These are phyloP conservation scores for Atta texana DNA, from an alignment of 1,140 invertebrate species.

Conservation along the genomic window DNA sequence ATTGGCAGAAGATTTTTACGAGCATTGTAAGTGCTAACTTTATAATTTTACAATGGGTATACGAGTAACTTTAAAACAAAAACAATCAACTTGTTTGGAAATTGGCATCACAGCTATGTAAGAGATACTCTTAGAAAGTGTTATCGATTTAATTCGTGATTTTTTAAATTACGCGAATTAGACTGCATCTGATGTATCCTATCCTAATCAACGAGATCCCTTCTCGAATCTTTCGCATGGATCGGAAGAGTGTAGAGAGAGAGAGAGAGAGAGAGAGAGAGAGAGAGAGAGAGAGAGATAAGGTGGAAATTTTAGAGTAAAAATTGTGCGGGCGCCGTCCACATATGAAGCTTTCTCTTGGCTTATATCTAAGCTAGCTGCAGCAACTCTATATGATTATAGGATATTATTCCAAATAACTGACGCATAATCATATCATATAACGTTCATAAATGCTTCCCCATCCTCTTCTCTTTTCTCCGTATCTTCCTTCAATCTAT, in stretches of 20 bases:
- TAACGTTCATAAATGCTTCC: conserved; percentile 75
- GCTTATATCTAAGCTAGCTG: conserved; percentile 73
- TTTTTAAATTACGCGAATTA: neutral
- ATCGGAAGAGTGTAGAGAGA: conserved; percentile 39
- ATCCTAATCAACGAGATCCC: conserved; percentile 43
- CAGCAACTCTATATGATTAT: conserved; percentile 73
- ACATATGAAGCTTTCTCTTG: conserved; percentile 79
- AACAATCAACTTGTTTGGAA: conserved; percentile 22
- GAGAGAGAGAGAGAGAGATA: neutral
- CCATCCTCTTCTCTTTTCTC: conserved; percentile 38
- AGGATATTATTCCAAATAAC: conserved; percentile 78
- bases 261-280: no score
- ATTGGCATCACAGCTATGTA: conserved; percentile 14
- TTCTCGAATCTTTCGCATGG: conserved; percentile 70
- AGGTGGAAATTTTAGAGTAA: conserved; percentile 53
- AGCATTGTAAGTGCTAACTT: neutral
- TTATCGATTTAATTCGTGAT: conserved; percentile 21
- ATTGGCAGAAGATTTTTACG: neutral
- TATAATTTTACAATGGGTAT: conserved; percentile 40
- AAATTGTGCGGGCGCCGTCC: conserved; percentile 80
- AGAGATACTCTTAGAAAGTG: conserved; percentile 18
- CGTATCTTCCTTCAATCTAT: conserved; percentile 3
- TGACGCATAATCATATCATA: conserved; percentile 81
- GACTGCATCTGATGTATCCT: conserved; percentile 5
- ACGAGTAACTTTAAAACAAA: conserved; percentile 34